Conservation (phyloP, 2,888 invertebrate species). For the Lasioglossum lativentre region DNA sequence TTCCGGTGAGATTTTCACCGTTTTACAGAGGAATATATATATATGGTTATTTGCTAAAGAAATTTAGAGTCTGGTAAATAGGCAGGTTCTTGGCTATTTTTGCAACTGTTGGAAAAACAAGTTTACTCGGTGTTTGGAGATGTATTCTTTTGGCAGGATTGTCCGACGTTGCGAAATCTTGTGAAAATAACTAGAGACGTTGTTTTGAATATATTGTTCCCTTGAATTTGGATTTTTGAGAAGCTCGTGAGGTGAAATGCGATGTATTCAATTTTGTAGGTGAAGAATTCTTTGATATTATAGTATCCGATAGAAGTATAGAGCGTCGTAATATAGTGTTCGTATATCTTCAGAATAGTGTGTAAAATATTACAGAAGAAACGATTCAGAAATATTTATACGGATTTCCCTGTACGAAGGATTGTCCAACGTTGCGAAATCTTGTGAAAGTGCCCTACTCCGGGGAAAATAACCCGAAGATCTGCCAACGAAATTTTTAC, state of each 20-base stretch:
- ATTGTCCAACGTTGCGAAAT: not conserved
- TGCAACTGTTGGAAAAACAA: not conserved
- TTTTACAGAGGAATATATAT: no score
- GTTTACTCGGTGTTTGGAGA: not conserved
- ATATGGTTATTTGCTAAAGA: not conserved
- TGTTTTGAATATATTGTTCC: not conserved
- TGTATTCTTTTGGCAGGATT: not conserved
- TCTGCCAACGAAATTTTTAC: not conserved
- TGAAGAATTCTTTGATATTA: not conserved
- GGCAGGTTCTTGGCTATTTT: no score
- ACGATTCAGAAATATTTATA: not conserved
- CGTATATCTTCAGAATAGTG: not conserved
- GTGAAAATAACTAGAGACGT: not conserved
- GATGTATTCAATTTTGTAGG: not conserved
- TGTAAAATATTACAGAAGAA: no score
- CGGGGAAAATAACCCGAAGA: not conserved
- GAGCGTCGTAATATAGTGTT: not conserved
- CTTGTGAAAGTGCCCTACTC: not conserved
- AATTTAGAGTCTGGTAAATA: not conserved
- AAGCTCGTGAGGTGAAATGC: not conserved
- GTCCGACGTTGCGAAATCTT: not conserved
- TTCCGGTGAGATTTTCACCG: not conserved
- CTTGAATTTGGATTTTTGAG: not conserved
- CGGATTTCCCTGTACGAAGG: not conserved
- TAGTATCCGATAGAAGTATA: no score